Conservation (phyloP, 1,140 invertebrate species). For the Papilio aristodemus region DNA sequence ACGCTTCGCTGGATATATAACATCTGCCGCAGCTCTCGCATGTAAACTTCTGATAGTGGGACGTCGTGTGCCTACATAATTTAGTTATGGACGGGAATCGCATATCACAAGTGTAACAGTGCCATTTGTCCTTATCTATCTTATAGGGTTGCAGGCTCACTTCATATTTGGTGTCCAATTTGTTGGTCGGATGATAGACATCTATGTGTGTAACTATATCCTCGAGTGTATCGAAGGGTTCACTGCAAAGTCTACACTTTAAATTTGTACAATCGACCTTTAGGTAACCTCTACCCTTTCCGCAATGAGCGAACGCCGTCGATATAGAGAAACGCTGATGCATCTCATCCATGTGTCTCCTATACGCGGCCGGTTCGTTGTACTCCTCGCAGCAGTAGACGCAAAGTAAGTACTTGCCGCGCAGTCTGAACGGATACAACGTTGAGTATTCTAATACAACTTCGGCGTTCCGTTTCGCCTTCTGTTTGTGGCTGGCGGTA, state of each 20-base stretch:
- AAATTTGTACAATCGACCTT: constrained; percentile 60
- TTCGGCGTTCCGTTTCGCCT: constrained; percentile 66
- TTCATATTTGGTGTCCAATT: constrained; percentile 49
- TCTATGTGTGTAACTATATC: constrained; percentile 52
- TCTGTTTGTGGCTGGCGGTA: constrained; percentile 45
- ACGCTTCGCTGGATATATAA: constrained; percentile 58
- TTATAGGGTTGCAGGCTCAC: constrained; percentile 60
- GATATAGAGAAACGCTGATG: constrained; percentile 51
- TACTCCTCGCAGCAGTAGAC: constrained; percentile 70
- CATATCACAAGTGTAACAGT: constrained; percentile 56
- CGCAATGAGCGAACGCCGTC: constrained; percentile 54
- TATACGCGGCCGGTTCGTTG: constrained; percentile 47
- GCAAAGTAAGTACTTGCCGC: constrained; percentile 57
- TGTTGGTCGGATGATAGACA: constrained; percentile 39
- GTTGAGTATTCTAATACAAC: constrained; percentile 68
- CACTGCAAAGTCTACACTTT: constrained; percentile 49
- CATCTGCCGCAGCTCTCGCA: constrained; percentile 66
- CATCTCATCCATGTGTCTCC: constrained; percentile 50
- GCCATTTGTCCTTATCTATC: constrained; percentile 57
- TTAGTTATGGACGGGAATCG: constrained; percentile 56
- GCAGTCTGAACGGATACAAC: constrained; percentile 66
- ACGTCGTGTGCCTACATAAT: constrained; percentile 60
- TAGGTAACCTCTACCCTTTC: constrained; percentile 47
- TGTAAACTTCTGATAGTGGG: constrained; percentile 63
- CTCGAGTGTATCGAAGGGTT: constrained; percentile 43